These are phyloP conservation scores for Sipunculus nudus DNA, from an alignment of 2,888 invertebrate species.

Conservation along the genomic window DNA sequence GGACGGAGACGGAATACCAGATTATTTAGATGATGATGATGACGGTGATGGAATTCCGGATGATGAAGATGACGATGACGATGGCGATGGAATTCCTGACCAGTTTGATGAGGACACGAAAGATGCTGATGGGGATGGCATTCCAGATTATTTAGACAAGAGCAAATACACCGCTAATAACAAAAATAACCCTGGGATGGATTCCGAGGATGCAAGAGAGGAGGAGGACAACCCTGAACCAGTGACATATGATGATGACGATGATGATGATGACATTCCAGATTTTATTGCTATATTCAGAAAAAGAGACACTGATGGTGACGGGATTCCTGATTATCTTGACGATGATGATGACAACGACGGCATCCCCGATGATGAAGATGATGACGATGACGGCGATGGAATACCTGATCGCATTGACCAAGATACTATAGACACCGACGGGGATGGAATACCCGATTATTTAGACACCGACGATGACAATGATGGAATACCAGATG, in stretches of 20 bases:
- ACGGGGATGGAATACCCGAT: constrained; percentile 43
- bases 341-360: constrained; percentile 43
- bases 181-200: too few species aligned
- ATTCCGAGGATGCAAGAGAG: too few species aligned
- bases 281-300: constrained; percentile 45
- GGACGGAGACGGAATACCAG: constrained; percentile 49
- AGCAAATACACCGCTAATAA: background rate
- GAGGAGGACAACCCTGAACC: too few species aligned
- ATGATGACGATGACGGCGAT: constrained; percentile 30
- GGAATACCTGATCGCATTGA: constrained; percentile 42
- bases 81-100: constrained; percentile 44
- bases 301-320: constrained; percentile 42
- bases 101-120: constrained; percentile 34
- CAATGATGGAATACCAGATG: constrained; percentile 14
- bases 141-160: constrained; percentile 41
- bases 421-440: constrained; percentile 36
- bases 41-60: constrained; percentile 33
- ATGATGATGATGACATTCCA: constrained; percentile 31
- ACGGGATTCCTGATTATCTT: constrained; percentile 50
- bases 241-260: too few species aligned
- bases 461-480: constrained; percentile 24
- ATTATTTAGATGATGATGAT: constrained; percentile 36
- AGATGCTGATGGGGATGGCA: constrained; percentile 47
- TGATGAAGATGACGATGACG: constrained; percentile 27
- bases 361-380: constrained; percentile 44